phyloP scores from a whole-genome alignment of 64 coral and sea anemone genomes.

The Montipora cactus region DNA sequence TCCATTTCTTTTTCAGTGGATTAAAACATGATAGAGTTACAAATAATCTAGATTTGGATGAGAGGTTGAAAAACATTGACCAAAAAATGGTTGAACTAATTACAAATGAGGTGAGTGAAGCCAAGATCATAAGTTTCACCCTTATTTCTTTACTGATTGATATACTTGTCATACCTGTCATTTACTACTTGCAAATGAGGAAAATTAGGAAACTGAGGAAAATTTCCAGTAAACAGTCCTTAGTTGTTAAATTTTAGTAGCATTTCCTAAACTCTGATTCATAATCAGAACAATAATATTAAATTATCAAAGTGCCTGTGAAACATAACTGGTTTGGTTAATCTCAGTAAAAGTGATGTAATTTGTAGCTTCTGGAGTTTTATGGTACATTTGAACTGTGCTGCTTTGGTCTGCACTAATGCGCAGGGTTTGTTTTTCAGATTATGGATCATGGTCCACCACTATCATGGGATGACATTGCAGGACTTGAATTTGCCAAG shows the following conservation, averaged over 20 bases:
- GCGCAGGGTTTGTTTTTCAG: constrained; percentile 29
- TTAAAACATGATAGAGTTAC: neutral
- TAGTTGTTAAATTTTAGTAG: too few relatives aligned
- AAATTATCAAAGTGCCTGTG: too few relatives aligned
- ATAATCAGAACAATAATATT: too few relatives aligned
- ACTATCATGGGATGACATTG: constrained; percentile 93
- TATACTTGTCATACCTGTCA: too few relatives aligned
- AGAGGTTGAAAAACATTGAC: constrained; percentile 92
- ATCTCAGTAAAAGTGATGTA: too few relatives aligned
- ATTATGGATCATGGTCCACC: constrained; percentile 99
- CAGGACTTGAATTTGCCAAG: constrained; percentile 97
- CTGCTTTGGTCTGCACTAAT: neutral
- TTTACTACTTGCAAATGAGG: too few relatives aligned
- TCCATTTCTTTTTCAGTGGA: neutral
- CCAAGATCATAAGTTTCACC: neutral
- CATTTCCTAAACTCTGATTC: too few relatives aligned
- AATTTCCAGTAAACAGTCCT: too few relatives aligned
- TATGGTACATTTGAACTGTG: neutral
- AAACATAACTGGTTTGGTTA: too few relatives aligned
- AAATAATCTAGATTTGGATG: constrained; percentile 74
- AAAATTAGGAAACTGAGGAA: too few relatives aligned
- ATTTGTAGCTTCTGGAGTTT: neutral
- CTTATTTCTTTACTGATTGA: too few relatives aligned
- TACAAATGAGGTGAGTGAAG: constrained; percentile 82
- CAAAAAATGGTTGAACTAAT: constrained; percentile 98